Base-by-base conservation (phyloP, 23 tunicate species). In the Trididemnum nubilum region DNA sequence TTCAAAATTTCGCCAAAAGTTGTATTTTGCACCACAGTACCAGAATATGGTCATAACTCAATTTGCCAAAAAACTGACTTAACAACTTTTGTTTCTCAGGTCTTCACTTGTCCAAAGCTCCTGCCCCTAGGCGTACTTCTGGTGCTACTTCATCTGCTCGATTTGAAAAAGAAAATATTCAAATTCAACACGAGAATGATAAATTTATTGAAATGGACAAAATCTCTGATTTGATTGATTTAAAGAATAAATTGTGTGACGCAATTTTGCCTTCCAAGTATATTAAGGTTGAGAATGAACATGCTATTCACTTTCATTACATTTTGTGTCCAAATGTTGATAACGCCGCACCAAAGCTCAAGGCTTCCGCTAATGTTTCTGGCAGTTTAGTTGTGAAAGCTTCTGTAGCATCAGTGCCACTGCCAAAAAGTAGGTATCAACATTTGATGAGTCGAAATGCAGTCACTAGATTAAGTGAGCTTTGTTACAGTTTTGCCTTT, bases 221-320 rank as follows among this genome's bases (percentile, higher is more conserved):
- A 5, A 19, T 19, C n/a, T n/a, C n/a, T n/a, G n/a, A n/a, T n/a
- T n/a, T n/a, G n/a, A n/a, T n/a, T n/a, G n/a, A n/a, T n/a, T 63
- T 63, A 63, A 15, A 63, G 70, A 19, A 63, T 7, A 63, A 63
- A 24, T 63, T 63, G 26, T 15, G 70, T 63, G 26, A 63, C n/a
- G 24, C 26, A 15, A 23, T 19, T 15, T 63, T 63, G 26, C 70
- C 70, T 19, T 19, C 5, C 7, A 26, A 23, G 18, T 19, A 15
- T 63, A 63, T 63, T 5, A 63, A 63, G 28, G 26, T 63, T 22
- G 26, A 63, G n/a, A 50, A 50, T 12, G 57, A 12, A 19, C n/a
- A 63, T 15, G n/a, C n/a, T 63, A 63, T 63, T 63, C 25, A 63
- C 18, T 63, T 63, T 63, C 70, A 63, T 24, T 63, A 63, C 28